Percentiles rank a stretch among this genome's conserved stretches.
phyloP scores from a whole-genome alignment of 2,113 vertebrate genomes.

The Sturnus vulgaris region DNA sequence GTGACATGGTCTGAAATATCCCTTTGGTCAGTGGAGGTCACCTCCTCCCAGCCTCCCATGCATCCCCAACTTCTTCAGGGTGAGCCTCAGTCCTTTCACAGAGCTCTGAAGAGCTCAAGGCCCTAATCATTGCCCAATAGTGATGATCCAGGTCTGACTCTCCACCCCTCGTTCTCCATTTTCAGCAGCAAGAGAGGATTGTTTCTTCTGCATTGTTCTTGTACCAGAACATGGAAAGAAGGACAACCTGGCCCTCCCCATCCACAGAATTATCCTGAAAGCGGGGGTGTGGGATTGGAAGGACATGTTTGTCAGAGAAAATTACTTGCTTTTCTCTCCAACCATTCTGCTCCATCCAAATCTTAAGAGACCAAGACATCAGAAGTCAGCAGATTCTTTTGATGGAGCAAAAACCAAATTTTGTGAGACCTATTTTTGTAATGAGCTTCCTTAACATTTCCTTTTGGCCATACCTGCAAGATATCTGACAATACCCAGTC shows the following conservation, averaged over 20 bases:
- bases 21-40: neutral
- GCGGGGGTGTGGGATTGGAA: neutral
- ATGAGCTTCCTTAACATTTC: neutral
- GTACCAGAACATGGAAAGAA: neutral
- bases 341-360: neutral
- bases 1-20: too few relatives aligned
- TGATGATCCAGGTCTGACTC: neutral
- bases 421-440: neutral
- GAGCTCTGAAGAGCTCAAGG: neutral
- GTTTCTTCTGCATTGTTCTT: neutral
- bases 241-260: neutral
- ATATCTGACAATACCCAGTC: neutral
- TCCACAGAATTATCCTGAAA: neutral
- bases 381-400: neutral
- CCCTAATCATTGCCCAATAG: neutral
- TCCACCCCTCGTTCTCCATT: neutral
- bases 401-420: neutral
- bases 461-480: neutral
- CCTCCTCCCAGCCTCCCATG: too few relatives aligned
- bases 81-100: neutral
- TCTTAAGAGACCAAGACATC: neutral
- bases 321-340: neutral
- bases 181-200: neutral
- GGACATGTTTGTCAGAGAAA: neutral
- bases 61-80: fast-evolving